Evolutionary conservation across 2,888 invertebrate genomes (phyloP).

Genomic region (Sinelater perroti): DNA sequence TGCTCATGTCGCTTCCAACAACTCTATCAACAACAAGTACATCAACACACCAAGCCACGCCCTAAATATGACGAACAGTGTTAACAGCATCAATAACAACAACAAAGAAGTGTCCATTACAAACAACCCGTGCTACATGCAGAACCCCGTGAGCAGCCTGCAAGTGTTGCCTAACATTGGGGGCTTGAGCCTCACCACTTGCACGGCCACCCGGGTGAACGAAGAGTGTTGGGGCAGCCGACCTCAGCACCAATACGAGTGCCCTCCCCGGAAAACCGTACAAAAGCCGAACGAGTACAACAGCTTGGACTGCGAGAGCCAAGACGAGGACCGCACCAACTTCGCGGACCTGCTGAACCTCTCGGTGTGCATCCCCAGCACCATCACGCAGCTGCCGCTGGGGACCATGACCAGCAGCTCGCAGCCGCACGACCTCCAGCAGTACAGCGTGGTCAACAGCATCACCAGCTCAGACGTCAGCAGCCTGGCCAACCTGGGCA

Average conservation of each 20-base stretch:
- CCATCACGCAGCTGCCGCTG: constrained; percentile 49
- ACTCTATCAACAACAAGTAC: constrained; percentile 26
- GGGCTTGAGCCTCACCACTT: constrained; percentile 9
- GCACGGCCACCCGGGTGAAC: neutral
- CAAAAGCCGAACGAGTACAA: constrained; percentile 29
- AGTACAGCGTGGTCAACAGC: constrained; percentile 58
- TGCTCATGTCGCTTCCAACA: constrained; percentile 33
- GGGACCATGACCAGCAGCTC: constrained; percentile 49
- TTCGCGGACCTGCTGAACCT: constrained; percentile 58
- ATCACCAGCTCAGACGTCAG: constrained; percentile 72
- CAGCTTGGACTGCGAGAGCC: constrained; percentile 54
- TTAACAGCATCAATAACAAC: constrained; percentile 32
- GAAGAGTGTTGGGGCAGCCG: constrained; percentile 22
- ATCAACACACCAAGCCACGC: constrained; percentile 21
- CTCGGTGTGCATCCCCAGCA: constrained; percentile 56
- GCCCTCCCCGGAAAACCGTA: constrained; percentile 12
- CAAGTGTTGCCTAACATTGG: constrained; percentile 20
- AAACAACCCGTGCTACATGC: constrained; percentile 49
- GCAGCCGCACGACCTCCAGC: constrained; percentile 48
- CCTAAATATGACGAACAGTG: constrained; percentile 8
- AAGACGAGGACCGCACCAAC: constrained; percentile 56
- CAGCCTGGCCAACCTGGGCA: constrained; percentile 72
- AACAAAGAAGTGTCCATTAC: constrained; percentile 49
- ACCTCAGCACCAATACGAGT: constrained; percentile 29
- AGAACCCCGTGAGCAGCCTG: constrained; percentile 8